phyloP scores from a whole-genome alignment of 1,140 invertebrate species.

The Hetaerina americana region DNA sequence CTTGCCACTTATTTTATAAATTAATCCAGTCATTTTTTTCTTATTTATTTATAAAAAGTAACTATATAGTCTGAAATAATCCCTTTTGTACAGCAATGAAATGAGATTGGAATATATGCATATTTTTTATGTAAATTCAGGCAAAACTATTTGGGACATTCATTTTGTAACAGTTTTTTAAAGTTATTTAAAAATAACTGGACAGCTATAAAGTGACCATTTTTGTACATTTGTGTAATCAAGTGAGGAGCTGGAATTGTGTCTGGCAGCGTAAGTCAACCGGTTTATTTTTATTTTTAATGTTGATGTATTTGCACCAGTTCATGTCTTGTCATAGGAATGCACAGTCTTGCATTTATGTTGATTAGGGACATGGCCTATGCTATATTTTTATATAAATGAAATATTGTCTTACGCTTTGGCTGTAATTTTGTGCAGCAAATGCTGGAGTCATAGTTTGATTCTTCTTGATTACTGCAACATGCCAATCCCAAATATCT shows the following conservation, averaged over 20 bases:
- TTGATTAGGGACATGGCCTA: background rate
- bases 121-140: too few relatives aligned
- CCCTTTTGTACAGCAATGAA: too few relatives aligned
- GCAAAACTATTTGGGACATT: too few relatives aligned
- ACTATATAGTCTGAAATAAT: too few relatives aligned
- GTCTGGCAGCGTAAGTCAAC: background rate
- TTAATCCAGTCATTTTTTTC: background rate
- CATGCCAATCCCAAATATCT: too few relatives aligned
- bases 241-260: too few relatives aligned
- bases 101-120: too few relatives aligned
- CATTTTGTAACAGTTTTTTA: too few relatives aligned
- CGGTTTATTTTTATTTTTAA: background rate
- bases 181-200: too few relatives aligned
- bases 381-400: background rate
- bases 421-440: background rate
- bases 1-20: background rate
- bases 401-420: background rate
- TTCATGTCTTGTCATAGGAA: background rate
- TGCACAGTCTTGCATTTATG: background rate
- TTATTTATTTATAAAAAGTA: conserved; percentile 1
- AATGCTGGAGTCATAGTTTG: background rate
- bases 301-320: background rate
- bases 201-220: too few relatives aligned
- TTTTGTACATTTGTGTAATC: too few relatives aligned
- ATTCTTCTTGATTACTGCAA: too few relatives aligned